phyloP scores from a whole-genome alignment of 2,113 vertebrate genomes.

The Microtus pennsylvanicus region DNA sequence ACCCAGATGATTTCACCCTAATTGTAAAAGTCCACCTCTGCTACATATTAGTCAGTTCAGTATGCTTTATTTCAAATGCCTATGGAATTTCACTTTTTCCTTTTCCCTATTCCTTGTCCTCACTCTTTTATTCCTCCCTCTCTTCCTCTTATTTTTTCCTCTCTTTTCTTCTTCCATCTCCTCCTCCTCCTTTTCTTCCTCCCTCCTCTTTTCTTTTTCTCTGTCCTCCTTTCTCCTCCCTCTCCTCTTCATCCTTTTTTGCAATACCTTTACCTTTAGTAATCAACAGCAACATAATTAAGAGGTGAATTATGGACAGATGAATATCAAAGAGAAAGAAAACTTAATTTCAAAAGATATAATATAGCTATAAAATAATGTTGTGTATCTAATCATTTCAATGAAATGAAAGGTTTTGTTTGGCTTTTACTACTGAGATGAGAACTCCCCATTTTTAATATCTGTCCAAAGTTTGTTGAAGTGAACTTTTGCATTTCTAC shows the following conservation, averaged over 20 bases:
- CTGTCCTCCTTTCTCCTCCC: background rate
- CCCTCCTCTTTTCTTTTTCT: background rate
- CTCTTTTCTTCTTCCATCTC: background rate
- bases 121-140: too few relatives aligned
- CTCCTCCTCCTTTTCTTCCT: background rate
- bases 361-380: conserved; percentile 37
- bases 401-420: background rate
- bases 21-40: background rate
- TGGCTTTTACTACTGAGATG: background rate
- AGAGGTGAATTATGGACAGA: background rate
- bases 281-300: background rate
- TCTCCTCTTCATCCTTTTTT: background rate
- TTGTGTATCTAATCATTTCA: background rate
- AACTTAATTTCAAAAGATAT: background rate
- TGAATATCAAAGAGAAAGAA: background rate
- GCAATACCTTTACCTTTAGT: background rate
- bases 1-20: background rate
- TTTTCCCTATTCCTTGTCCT: background rate
- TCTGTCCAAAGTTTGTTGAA: conserved; percentile 5
- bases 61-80: background rate
- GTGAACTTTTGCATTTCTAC: conserved; percentile 51
- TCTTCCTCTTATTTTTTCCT: background rate
- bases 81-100: background rate
- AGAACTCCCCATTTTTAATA: background rate
- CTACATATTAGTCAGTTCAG: background rate